Percentiles rank a stretch among this genome's conserved stretches.
Evolutionary conservation across 2,797 vertebrate species (phyloP).

Genomic region (Cryptoblepharus egeriae): DNA sequence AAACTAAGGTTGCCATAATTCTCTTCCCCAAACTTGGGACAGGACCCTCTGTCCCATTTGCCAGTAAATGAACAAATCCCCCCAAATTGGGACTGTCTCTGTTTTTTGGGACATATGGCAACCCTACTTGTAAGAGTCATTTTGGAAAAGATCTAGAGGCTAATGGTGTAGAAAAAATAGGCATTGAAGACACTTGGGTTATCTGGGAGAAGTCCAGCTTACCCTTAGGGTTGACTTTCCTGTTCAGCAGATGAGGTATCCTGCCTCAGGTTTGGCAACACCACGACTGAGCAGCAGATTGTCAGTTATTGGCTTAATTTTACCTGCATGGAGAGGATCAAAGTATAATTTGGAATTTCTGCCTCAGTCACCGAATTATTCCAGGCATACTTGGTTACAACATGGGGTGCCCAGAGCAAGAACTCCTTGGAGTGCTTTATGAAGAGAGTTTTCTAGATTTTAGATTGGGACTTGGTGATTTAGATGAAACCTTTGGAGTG

Average conservation of each 20-base stretch:
- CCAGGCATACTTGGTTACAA: not conserved
- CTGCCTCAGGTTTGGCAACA: not conserved
- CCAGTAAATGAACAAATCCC: too few relatives aligned
- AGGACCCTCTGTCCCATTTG: too few relatives aligned
- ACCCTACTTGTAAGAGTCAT: too few relatives aligned
- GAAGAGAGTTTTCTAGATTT: not conserved
- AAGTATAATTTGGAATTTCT: not conserved
- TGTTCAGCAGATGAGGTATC: not conserved
- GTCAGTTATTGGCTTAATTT: not conserved
- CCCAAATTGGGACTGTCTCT: too few relatives aligned
- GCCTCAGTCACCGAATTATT: not conserved
- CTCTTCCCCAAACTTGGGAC: too few relatives aligned
- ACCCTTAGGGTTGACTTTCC: not conserved
- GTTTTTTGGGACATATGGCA: too few relatives aligned
- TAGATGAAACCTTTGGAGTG: not conserved
- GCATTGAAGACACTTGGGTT: not conserved
- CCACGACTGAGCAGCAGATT: not conserved
- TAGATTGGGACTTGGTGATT: not conserved
- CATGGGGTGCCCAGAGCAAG: too few relatives aligned
- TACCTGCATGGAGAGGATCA: too few relatives aligned
- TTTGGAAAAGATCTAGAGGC: not conserved
- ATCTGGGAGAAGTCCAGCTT: not conserved
- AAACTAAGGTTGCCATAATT: too few relatives aligned
- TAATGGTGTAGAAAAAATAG: not conserved
- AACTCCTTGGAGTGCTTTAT: not conserved